Evolutionary conservation across 2,888 invertebrate species (phyloP), one percentile per base, ranked within the genome.

Genomic region (Eubasilissa splendida): DNA sequence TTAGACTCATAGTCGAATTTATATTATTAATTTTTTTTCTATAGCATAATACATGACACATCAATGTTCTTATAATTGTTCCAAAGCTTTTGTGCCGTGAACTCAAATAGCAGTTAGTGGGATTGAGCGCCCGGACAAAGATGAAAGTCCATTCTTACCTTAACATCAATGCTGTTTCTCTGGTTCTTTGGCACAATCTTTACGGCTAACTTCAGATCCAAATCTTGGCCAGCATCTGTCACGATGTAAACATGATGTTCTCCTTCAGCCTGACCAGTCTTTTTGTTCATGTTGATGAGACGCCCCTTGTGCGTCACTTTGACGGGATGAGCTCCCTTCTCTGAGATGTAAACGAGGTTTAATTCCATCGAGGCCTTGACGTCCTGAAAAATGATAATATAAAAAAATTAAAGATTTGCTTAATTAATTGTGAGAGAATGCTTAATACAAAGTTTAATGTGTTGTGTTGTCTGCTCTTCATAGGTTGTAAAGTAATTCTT

Each of bases 261-360:
- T 0, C 88, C 88, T 59, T 90, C 88, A 65, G 88, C 86, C 78
- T 89, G 87, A 33, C 88, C 80, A n/a, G 83, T 79, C 0, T 85
- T 80, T 77, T 88, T 88, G 0, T 88, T 86, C 65, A 86, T 86
- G 85, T 89, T 86, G 12, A 83, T 73, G 1, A 88, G n/a, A 79
- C 88, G 90, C 75, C 85, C 87, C 70, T 88, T 88, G 86, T 89
- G 89, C 22, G 84, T 85, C 83, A 90, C 86, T 75, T 85, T 87
- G 22, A 58, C 60, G 11, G 84, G 82, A 31, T 68, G 71, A 4
- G 33, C 73, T 2, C 77, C 79, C 52, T 80, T 77, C 14, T 31
- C 63, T 1, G 58, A 7, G 8, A 65, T n/a, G 56, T 65, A 79
- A 8, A 14, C 65, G 14, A 11, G 8, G 53, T 22, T 63, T 5